Evolutionary conservation across 2,888 invertebrate species (phyloP).

Genomic region (Rutpela maculata): DNA sequence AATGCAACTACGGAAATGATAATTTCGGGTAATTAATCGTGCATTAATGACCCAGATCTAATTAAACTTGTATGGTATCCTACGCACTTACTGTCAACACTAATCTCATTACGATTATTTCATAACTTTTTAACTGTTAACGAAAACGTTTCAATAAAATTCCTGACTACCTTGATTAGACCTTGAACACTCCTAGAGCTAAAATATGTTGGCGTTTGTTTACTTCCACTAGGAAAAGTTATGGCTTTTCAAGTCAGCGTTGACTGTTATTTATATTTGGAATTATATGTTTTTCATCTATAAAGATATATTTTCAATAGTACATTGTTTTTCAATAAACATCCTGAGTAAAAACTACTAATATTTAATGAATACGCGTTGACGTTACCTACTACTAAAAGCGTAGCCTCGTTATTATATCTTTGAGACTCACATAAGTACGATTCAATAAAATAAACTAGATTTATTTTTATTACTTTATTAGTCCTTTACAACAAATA

Average conservation of each 20-base stretch:
- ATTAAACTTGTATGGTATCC: conserved; percentile 30
- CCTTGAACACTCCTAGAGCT: conserved; percentile 50
- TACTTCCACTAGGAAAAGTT: conserved; percentile 48
- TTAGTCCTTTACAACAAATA: too few relatives aligned
- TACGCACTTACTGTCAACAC: conserved; percentile 42
- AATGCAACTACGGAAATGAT: conserved; percentile 14
- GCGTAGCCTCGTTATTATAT: too few relatives aligned
- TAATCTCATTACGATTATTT: conserved; percentile 43
- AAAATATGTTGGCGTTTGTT: conserved; percentile 49
- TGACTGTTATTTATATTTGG: conserved; percentile 54
- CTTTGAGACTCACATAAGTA: too few relatives aligned
- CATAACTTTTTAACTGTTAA: conserved; percentile 49
- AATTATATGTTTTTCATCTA: conserved; percentile 43
- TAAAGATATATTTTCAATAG: not conserved
- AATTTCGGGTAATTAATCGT: conserved; percentile 26
- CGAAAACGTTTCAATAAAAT: conserved; percentile 47
- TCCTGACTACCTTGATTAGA: conserved; percentile 48
- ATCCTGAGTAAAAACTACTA: not conserved
- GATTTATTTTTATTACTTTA: too few relatives aligned
- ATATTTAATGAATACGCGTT: not conserved
- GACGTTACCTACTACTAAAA: too few relatives aligned
- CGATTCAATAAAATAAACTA: too few relatives aligned
- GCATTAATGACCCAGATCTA: conserved; percentile 33
- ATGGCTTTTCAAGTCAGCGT: conserved; percentile 36
- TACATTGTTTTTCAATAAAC: conserved; percentile 34